Evolutionary conservation across 53 echinoderm and acorn worm genomes (phyloP).

Genomic region (Glandiceps talaboti): DNA sequence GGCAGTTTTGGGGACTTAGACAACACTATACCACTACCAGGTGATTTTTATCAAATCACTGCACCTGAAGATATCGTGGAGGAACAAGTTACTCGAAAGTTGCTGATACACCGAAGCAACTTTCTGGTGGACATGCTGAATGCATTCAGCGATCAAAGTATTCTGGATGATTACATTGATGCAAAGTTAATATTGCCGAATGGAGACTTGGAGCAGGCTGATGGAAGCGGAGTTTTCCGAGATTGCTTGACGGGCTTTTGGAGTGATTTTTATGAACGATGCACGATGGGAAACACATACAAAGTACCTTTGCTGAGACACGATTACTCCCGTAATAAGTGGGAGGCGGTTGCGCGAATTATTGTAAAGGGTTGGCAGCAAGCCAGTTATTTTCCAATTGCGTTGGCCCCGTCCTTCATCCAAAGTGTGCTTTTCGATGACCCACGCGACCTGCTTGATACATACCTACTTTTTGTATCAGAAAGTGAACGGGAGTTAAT

Average conservation of each 20-base stretch:
- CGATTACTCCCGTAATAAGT: constrained; percentile 11
- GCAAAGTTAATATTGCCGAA: too few relatives aligned
- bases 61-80: background rate
- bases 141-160: background rate
- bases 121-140: background rate
- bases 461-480: background rate
- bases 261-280: constrained; percentile 17
- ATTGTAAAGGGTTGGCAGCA: constrained; percentile 17
- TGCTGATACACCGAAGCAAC: background rate
- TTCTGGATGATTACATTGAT: background rate
- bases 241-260: constrained; percentile 28
- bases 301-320: constrained; percentile 31
- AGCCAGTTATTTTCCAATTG: constrained; percentile 17
- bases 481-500: background rate
- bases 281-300: constrained; percentile 15
- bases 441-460: constrained; percentile 15
- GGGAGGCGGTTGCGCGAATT: constrained; percentile 14
- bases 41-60: background rate
- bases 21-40: background rate
- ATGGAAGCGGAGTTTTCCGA: constrained; percentile 21
- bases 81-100: background rate
- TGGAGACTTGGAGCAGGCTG: too few relatives aligned
- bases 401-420: constrained; percentile 21
- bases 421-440: constrained; percentile 9
- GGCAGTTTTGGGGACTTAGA: background rate